Evolutionary conservation across 2,888 invertebrate genomes (phyloP).

Genomic region (Ophion obscuratus): DNA sequence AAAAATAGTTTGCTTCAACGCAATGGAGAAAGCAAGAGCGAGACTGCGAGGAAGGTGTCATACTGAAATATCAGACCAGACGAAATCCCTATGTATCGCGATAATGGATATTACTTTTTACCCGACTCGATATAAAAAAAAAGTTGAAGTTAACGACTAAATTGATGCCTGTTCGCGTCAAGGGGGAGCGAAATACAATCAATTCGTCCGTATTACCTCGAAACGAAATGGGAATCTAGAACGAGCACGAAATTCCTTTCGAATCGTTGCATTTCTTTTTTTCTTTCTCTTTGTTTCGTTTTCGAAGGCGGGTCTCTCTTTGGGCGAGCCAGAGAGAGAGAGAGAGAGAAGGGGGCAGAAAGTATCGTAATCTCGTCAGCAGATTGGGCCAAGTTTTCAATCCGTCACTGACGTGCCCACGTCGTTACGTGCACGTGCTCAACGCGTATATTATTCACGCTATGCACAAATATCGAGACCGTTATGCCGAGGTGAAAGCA

Average conservation of each 20-base stretch:
- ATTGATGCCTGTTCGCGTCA: not conserved
- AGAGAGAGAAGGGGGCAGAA: not conserved
- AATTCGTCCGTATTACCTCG: constrained; percentile 12
- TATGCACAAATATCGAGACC: constrained; percentile 40
- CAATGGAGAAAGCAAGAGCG: no score
- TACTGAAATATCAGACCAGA: no score
- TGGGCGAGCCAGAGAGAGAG: no score
- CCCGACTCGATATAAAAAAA: not conserved
- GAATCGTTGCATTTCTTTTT: not conserved
- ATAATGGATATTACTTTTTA: constrained; percentile 29
- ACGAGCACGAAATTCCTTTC: constrained; percentile 14
- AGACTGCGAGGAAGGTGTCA: no score
- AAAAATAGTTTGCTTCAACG: no score
- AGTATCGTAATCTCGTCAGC: not conserved
- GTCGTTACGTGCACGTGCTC: not conserved
- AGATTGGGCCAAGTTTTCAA: constrained; percentile 9
- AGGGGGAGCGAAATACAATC: constrained; percentile 5
- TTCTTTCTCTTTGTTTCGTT: no score
- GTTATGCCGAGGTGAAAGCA: constrained; percentile 65
- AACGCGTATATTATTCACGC: not conserved
- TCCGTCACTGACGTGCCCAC: constrained; percentile 10
- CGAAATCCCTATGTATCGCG: not conserved
- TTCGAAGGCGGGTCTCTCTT: not conserved
- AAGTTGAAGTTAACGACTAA: not conserved
- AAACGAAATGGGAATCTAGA: constrained; percentile 27